Base-by-base conservation (phyloP, 2,888 invertebrate genomes). In the Pyrgus malvae region DNA sequence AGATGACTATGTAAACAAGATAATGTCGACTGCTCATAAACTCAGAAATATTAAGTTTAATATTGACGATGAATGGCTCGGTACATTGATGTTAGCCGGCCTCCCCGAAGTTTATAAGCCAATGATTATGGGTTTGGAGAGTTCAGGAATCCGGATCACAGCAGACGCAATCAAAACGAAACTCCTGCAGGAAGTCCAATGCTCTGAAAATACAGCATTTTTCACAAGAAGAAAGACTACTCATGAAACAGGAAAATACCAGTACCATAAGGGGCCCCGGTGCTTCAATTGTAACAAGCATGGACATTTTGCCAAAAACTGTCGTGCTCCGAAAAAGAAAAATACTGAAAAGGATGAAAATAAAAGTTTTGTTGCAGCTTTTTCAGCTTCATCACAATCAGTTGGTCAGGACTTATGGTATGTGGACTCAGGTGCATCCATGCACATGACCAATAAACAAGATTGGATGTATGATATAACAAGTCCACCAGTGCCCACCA, bases 111-210 rank as follows among this genome's bases (percentile, higher is more conserved):
- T 2, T 0, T 64, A 62, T 45, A 60, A 59, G 19, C 64, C 60
- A 0, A 64, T 62, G 62, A 64, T 62, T 0, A 62, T 61, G 62
- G 62, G 50, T 0, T n/a, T 64, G n/a, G 58, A 61, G 14, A 58
- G 58, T 27, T 61, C 57, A 3, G 57, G 61, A 8, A 38, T 55
- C 0, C 45, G 45, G 14, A 61, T 61, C 8, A 49, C 49, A 31
- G 48, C 59, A 23, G 60, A 61, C 21, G 48, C 42, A 0, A 37
- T 58, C 5, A 61, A 61, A 37, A 42, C 58, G 7, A 59, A 61
- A 38, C 45, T 58, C 1, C 17, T 63, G 8, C 60, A 60, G 42
- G 59, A 62, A 38, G 56, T 60, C 2, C 44, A 51, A 51, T 14
- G 12, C 5, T 46, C 58, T 1, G 48, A 54, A 1, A 55, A 11